Evolutionary conservation across 2,888 invertebrate species (phyloP).

Genomic region (Reticulitermes lucifugus): DNA sequence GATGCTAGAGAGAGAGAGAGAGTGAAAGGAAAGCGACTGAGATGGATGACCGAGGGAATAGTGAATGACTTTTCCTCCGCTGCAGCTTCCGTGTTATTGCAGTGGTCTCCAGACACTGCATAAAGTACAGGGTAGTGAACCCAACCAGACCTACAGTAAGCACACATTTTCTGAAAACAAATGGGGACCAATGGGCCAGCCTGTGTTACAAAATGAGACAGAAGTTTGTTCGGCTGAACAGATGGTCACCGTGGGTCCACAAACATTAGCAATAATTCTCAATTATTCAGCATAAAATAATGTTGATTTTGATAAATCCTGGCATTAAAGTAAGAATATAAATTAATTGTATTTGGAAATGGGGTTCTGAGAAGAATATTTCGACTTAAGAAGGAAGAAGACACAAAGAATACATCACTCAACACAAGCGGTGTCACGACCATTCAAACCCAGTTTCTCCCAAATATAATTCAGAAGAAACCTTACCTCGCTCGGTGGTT

Average conservation of each 20-base stretch:
- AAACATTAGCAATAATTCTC: too few relatives aligned
- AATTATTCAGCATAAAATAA: too few relatives aligned
- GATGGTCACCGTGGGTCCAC: not conserved
- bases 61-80: conserved; percentile 20
- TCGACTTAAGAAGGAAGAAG: too few relatives aligned
- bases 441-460: too few relatives aligned
- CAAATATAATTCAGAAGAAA: too few relatives aligned
- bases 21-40: conserved; percentile 2
- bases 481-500: too few relatives aligned
- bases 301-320: too few relatives aligned
- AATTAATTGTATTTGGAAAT: too few relatives aligned
- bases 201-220: not conserved
- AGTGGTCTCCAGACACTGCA: conserved; percentile 25
- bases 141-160: not conserved
- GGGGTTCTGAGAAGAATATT: too few relatives aligned
- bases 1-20: not conserved
- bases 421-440: too few relatives aligned
- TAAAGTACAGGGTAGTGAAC: not conserved
- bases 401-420: too few relatives aligned
- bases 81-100: not conserved
- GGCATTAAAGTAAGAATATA: too few relatives aligned
- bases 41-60: conserved; percentile 30
- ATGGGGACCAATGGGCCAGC: not conserved
- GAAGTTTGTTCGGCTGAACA: not conserved
- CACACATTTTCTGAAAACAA: not conserved